Conservation (phyloP, 2,113 vertebrate genomes). For the Guaruba guarouba region DNA sequence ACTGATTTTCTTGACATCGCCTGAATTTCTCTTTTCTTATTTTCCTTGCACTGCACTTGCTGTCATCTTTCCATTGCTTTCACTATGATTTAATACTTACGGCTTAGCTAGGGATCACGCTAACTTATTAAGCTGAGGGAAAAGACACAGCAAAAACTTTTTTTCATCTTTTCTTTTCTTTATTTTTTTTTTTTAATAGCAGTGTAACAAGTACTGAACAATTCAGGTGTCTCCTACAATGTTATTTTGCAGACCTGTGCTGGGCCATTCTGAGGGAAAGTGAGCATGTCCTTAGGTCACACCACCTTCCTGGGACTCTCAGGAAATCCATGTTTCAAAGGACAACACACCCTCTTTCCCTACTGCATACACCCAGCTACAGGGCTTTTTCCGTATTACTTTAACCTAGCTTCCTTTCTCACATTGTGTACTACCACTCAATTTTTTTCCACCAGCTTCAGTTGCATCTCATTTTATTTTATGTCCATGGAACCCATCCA, state of each 20-base stretch:
- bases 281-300: neutral
- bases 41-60: neutral
- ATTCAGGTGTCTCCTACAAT: neutral
- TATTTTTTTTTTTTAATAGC: neutral
- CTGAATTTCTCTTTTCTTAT: neutral
- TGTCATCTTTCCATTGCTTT: neutral
- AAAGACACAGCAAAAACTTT: neutral
- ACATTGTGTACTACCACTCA: neutral
- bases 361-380: neutral
- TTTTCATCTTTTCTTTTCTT: neutral
- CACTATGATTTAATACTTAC: neutral
- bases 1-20: neutral
- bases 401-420: neutral
- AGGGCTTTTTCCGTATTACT: neutral
- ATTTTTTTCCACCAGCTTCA: neutral
- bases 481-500: neutral
- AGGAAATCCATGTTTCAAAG: neutral
- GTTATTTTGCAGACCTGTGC: neutral
- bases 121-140: neutral
- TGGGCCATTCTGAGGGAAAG: neutral
- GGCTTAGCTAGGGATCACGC: neutral
- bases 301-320: neutral
- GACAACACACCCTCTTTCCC: neutral
- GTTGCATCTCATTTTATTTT: neutral
- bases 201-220: neutral